Base-by-base conservation (phyloP, 2,888 invertebrate genomes). In the Norana najaformis region DNA sequence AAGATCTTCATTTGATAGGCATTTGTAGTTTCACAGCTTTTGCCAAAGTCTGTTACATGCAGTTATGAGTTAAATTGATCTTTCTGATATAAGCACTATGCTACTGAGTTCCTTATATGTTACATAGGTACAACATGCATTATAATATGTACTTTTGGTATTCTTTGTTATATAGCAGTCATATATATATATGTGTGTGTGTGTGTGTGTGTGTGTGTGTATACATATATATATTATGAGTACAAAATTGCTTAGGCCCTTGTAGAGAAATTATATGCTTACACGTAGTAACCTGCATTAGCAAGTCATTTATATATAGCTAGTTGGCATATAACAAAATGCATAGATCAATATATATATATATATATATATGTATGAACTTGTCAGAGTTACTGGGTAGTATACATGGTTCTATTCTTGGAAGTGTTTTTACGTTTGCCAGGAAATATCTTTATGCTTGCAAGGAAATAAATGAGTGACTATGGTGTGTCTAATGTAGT, bases 51-150 rank as follows among this genome's bases (percentile, higher is more conserved):
- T 69, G 30, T 69, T 69, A 69, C n/a, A 30, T 4, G 4, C n/a
- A 11, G n/a, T 8, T 69, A n/a, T n/a, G n/a, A n/a, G n/a, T n/a
- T n/a, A 30, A 30, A 69, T 69, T 69, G 69, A 69, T 69, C 69
- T 69, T 69, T 69, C 69, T 69, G 69, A 69, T 69, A n/a, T 69
- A 69, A 69, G n/a, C n/a, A 69, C 30, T 69, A 69, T 69, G 69
- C 69, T 69, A n/a, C n/a, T n/a, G 69, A 69, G 69, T 69, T 69
- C 69, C n/a, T 69, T 69, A 69, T 69, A 11, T 69, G n/a, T 41
- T 69, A 69, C n/a, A 8, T 69, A 30, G 30, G n/a, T 69, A n/a
- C n/a, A 69, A 85, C 23, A 85, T 85, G 23, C 16, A 85, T 85
- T 36, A 23, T 36, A 36, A 30, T 85, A 85, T 85, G 37, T 85